Conservation (phyloP, 2,113 vertebrate species). For the Grantiella picta region DNA sequence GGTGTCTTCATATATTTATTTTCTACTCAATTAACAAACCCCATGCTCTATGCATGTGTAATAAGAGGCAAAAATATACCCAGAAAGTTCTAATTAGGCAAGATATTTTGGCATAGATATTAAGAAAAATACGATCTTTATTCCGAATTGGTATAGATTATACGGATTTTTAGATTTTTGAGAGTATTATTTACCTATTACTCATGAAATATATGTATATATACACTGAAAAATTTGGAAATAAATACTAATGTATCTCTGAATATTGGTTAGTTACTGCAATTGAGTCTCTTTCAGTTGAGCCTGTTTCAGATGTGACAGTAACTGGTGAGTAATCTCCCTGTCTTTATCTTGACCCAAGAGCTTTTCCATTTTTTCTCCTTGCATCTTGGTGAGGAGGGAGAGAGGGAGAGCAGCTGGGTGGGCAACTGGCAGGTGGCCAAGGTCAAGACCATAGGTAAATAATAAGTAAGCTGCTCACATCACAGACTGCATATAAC, state of each 20-base stretch:
- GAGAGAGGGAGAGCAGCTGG: not conserved
- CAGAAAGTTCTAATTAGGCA: not conserved
- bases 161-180: not conserved
- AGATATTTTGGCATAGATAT: not conserved
- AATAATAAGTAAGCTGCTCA: not conserved
- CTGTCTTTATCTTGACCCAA: not conserved
- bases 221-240: not conserved
- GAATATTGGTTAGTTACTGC: not conserved
- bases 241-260: not conserved
- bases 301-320: not conserved
- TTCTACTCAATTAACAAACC: not conserved
- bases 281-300: not conserved
- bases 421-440: not conserved
- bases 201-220: not conserved
- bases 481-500: not conserved
- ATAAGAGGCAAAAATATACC: not conserved
- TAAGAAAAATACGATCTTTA: not conserved
- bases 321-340: not conserved
- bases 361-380: not conserved
- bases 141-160: not conserved
- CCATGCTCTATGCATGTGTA: not conserved
- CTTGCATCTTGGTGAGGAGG: not conserved
- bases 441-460: not conserved
- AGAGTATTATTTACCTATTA: not conserved
- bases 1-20: not conserved